Base-by-base conservation (phyloP, 2,888 invertebrate species). In the Thumatha senex region DNA sequence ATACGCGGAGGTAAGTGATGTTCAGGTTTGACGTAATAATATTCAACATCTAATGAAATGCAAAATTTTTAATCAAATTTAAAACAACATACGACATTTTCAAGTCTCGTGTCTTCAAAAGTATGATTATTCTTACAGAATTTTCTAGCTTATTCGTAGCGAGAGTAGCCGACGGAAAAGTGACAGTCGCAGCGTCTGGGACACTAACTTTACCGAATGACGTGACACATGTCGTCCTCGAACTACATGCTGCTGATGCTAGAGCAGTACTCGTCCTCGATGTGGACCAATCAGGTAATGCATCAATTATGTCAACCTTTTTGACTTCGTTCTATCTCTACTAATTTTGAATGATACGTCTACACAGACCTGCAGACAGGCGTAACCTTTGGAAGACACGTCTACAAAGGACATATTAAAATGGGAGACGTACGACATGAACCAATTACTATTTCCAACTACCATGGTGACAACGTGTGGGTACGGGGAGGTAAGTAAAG, bases 1-100 rank as follows among this genome's bases (percentile, higher is more conserved):
- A 36, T 85, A 41, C 24, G 61, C 40, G 87, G 89, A 67, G 78
- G 89, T 88, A 76, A 71, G 58, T 48, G 18, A 15, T 4, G n/a
- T 8, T 9, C 8, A 53, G 33, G 30, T 40, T 24, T 2, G 18
- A 24, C 18, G 2, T 24, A 24, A 24, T 24, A 24, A 24, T 24
- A 24, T 24, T 24, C 18, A 4, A 24, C 18, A 4, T 24, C 5
- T 5, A 24, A 24, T 24, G 2, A 24, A 24, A 24, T 2, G 5
- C 18, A 24, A 24, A 24, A 24, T 4, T 24, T 4, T 24, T 24
- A 24, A n/a, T n/a, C n/a, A n/a, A n/a, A n/a, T n/a, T n/a, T n/a
- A n/a, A n/a, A n/a, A n/a, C n/a, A n/a, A n/a, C n/a, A n/a, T n/a
- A n/a, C n/a, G n/a, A n/a, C n/a, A n/a, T n/a, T n/a, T n/a, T n/a